phyloP scores from a whole-genome alignment of 2,888 invertebrate species.

The Eristalinus sepulchralis region DNA sequence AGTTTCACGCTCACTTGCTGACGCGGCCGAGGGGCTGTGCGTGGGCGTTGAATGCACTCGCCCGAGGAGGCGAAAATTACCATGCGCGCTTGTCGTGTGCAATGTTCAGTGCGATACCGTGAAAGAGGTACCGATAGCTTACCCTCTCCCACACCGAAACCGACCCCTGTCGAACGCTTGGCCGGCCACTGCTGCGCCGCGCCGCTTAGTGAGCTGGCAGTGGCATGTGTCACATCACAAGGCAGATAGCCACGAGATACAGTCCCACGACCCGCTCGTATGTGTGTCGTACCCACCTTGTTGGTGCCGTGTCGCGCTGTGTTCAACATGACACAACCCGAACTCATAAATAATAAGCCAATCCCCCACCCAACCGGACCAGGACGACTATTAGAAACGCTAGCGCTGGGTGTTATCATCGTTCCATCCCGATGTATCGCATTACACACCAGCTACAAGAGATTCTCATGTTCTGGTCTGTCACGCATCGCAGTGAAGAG shows the following conservation, averaged over 20 bases:
- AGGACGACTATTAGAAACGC: constrained; percentile 43
- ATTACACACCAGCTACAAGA: constrained; percentile 66
- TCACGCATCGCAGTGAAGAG: constrained; percentile 63
- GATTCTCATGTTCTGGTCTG: constrained; percentile 69
- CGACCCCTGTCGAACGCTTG: constrained; percentile 21
- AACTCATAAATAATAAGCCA: constrained; percentile 68
- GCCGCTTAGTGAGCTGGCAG: background rate
- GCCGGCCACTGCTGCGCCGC: background rate
- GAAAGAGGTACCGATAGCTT: constrained; percentile 14
- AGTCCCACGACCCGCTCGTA: background rate
- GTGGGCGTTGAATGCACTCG: constrained; percentile 57
- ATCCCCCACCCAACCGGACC: constrained; percentile 15
- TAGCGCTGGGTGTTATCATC: constrained; percentile 54
- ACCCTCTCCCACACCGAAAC: constrained; percentile 4
- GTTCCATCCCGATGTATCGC: constrained; percentile 60
- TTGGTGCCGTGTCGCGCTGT: constrained; percentile 55
- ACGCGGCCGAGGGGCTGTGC: constrained; percentile 44
- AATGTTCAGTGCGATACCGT: constrained; percentile 56
- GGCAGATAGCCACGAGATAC: constrained; percentile 1
- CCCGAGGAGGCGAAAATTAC: constrained; percentile 64
- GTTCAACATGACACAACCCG: constrained; percentile 63
- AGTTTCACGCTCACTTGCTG: constrained; percentile 66
- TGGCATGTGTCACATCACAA: constrained; percentile 46
- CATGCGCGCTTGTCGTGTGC: constrained; percentile 19
- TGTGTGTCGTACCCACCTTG: constrained; percentile 4